Evolutionary conservation across 2,113 vertebrate genomes (phyloP), one percentile per base, ranked within the genome.

Genomic region (Columba janthina): DNA sequence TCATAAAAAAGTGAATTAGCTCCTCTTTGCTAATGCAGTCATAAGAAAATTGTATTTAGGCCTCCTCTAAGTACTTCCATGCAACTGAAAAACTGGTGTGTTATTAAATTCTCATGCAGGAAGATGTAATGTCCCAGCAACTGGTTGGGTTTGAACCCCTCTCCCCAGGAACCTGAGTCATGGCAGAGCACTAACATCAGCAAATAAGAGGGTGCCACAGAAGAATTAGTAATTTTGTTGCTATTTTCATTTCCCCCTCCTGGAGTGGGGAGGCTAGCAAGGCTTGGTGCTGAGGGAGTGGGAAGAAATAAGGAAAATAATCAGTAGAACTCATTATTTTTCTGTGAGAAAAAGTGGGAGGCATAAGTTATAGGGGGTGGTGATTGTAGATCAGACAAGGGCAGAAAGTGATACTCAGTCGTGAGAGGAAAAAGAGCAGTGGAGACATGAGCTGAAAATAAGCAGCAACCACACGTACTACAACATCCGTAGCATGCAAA

Each of bases 261-360:
- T 64, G 67, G 36, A 65, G 58, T 26, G 20, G 28, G n/a, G 60
- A 94, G 74, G 71, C 40, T 93, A 60, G 38, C 44, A 38, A 95
- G 38, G 44, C 40, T 90, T 77, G 34, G 46, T 67, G 85, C 72
- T 78, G 57, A 94, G 70, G 79, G 40, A 90, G 79, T 92, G 69
- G 90, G 96, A 93, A 95, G 90, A 80, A 96, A 92, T 65, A 93
- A 71, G 65, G 58, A 75, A 95, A 95, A 93, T 93, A 96, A 96
- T 90, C 80, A 79, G 85, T 13, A 87, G 61, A 78, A 85, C 40
- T 96, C 88, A 78, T 89, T 94, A 93, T 92, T 94, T 95, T 96
- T 65, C 79, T 54, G 65, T 34, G 90, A 88, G 83, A 93, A 95
- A 89, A 87, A 90, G 93, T 94, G 70, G 96, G 93, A 95, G 94